Conservation (phyloP, 2,797 vertebrate species). For the Molossus molossus region DNA sequence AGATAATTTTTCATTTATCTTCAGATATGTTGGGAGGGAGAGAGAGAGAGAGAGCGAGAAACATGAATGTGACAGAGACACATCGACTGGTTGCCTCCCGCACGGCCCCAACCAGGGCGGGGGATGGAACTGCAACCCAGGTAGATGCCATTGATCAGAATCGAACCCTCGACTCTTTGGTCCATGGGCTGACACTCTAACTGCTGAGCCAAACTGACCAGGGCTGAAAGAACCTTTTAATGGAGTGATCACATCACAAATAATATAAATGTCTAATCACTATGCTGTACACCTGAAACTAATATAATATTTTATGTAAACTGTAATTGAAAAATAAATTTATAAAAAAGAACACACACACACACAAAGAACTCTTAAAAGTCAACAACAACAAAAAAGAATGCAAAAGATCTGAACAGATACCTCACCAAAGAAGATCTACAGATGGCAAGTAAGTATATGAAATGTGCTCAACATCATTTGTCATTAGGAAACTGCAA, state of each 20-base stretch:
- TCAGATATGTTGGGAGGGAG: too few species aligned
- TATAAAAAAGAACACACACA: neutral
- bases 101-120: too few species aligned
- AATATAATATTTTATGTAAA: neutral
- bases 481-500: neutral
- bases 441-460: neutral
- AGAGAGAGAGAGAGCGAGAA: too few species aligned
- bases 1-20: too few species aligned
- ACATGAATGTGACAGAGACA: too few species aligned
- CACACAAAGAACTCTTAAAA: constrained; percentile 16
- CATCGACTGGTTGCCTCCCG: too few species aligned
- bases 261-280: neutral
- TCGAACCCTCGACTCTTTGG: too few species aligned
- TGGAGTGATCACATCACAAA: too few species aligned
- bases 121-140: too few species aligned
- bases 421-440: neutral
- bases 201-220: too few species aligned
- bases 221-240: neutral
- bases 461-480: neutral
- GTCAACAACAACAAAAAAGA: neutral
- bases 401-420: neutral
- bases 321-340: neutral
- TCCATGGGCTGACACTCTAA: too few species aligned
- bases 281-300: neutral
- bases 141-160: too few species aligned